Conservation (phyloP, 2,797 vertebrate species). For the Acrossocheilus wenchowensis region DNA sequence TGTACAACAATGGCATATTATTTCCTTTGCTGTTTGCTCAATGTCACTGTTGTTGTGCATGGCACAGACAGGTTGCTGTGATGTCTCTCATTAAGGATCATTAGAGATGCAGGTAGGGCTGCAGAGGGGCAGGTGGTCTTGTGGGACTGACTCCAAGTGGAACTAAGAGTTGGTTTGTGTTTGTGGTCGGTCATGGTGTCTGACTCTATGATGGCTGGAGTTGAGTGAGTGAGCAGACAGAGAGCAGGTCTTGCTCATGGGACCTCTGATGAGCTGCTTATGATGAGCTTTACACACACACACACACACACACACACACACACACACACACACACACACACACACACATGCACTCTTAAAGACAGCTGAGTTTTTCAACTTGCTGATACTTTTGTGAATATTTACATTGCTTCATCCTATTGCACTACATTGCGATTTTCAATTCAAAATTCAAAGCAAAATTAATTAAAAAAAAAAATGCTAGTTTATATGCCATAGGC, state of each 20-base stretch:
- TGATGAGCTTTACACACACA: constrained; percentile 1
- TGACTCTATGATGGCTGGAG: constrained; percentile 69
- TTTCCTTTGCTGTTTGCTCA: constrained; percentile 49
- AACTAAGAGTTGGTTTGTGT: constrained; percentile 55
- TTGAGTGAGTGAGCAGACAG: constrained; percentile 72
- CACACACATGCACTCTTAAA: neutral
- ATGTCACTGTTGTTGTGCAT: constrained; percentile 41
- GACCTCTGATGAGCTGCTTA: constrained; percentile 55
- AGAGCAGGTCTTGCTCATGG: constrained; percentile 65
- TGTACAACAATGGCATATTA: neutral
- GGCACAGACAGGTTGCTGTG: constrained; percentile 6
- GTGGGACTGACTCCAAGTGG: constrained; percentile 45
- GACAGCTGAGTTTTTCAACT: neutral
- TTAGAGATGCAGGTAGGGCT: constrained; percentile 46
- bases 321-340: constrained; percentile 1
- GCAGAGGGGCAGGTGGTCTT: constrained; percentile 43
- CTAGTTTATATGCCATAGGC: neutral
- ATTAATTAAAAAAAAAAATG: neutral
- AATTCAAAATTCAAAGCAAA: neutral
- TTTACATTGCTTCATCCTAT: neutral
- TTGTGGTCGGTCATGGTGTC: constrained; percentile 71
- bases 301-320: constrained; percentile 14
- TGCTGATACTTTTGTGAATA: neutral
- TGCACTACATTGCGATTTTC: neutral
- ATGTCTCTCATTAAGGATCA: constrained; percentile 50